Evolutionary conservation across 2,113 vertebrate genomes (phyloP).

Genomic region (Aphyosemion australe): DNA sequence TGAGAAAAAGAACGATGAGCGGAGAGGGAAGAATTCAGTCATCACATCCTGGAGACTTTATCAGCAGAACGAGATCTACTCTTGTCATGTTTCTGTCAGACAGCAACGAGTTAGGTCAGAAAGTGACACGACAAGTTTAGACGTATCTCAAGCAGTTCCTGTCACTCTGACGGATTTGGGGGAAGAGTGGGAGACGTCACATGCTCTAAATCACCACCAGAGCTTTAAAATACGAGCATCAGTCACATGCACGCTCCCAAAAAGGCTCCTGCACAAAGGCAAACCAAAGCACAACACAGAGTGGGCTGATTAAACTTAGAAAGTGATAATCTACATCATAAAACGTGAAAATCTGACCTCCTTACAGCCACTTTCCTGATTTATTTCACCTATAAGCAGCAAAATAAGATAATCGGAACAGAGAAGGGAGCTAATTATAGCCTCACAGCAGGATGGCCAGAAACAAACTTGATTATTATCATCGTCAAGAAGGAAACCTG

Average conservation of each 20-base stretch:
- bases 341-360: conserved; percentile 30
- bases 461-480: conserved; percentile 80
- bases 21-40: conserved; percentile 36
- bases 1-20: conserved; percentile 8
- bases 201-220: conserved; percentile 27
- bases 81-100: conserved; percentile 66
- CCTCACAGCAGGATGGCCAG: conserved; percentile 71
- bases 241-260: neutral
- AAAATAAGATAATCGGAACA: conserved; percentile 44
- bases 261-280: conserved; percentile 17
- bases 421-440: conserved; percentile 73
- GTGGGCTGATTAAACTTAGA: too few species aligned
- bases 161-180: conserved; percentile 48
- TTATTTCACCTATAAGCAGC: conserved; percentile 53
- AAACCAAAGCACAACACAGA: neutral
- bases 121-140: conserved; percentile 61
- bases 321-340: too few species aligned
- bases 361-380: conserved; percentile 22
- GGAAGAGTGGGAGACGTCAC: conserved; percentile 30
- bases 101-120: conserved; percentile 63
- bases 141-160: conserved; percentile 51
- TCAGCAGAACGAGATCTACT: conserved; percentile 54
- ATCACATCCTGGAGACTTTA: conserved; percentile 49
- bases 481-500: conserved; percentile 73
- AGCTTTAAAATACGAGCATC: neutral